Base-by-base conservation (phyloP, 2,888 invertebrate genomes). In the Mesopsocus fuscifrons region DNA sequence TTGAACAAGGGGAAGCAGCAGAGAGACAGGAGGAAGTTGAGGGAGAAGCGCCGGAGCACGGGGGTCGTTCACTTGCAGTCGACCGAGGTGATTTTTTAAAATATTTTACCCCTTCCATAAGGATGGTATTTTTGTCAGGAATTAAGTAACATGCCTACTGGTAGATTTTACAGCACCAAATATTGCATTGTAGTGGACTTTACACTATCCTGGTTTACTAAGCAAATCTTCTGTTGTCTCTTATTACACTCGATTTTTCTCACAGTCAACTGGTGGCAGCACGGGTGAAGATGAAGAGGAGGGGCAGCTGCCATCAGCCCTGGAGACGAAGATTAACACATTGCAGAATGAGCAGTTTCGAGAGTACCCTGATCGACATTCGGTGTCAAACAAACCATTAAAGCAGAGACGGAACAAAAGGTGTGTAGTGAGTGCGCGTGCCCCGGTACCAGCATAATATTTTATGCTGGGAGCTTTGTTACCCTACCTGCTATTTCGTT, bases 31-130 rank as follows among this genome's bases (percentile, higher is more conserved):
- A 60, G 71, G 53, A 71, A 71, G 56, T 56, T 71, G 42, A 55
- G 71, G 44, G 71, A 71, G 53, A 71, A 71, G 52, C 56, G 71
- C 48, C 58, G 70, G 44, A 69, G 68, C 50, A 69, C 69, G 13
- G 71, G 71, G 15, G 69, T 71, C 13, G 68, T 71, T 43, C 70
- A 71, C 54, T 57, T 71, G 44, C 67, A 66, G 30, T 69, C 69
- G 3, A 69, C 69, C 42, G 70, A 70, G 65, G 69, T 69, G 53
- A 55, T 57, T 51, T 26, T 16, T 33, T 38, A 6, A 13, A 38
- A 11, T 41, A n/a, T n/a, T n/a, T n/a, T n/a, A n/a, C n/a, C n/a
- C n/a, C n/a, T n/a, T n/a, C n/a, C n/a, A n/a, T n/a, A n/a, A n/a
- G n/a, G n/a, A n/a, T n/a, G n/a, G n/a, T n/a, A n/a, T n/a, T n/a